Evolutionary conservation across 2,888 invertebrate genomes (phyloP), one percentile per base, ranked within the genome.

Genomic region (Hydraecia micacea): DNA sequence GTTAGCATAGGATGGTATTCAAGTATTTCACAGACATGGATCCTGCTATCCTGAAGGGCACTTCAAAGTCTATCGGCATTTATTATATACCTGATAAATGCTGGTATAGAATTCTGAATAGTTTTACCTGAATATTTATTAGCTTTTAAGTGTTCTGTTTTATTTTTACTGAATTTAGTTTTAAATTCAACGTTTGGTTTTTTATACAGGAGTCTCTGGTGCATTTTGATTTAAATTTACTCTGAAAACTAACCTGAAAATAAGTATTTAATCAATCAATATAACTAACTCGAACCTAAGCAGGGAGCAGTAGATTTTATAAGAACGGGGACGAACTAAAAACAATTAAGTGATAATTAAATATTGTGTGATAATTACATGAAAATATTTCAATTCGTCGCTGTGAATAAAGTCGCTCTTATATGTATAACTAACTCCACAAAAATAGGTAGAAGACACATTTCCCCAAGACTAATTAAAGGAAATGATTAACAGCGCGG

Each of bases 1-100:
- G 88, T 89, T 89, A 88, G 81, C 84, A 79, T 81, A 87, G 79
- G 78, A 87, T 83, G 86, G 92, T 87, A 90, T 90, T 91, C 85
- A 89, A 92, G 91, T 90, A 90, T 92, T 90, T 75, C 73, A 73
- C 70, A 67, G 79, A 83, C 79, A 85, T 82, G 72, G 82, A 88
- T 82, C 80, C 85, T 77, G 74, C 68, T 85, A 69, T 70, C 60
- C 70, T 78, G 83, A 77, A 88, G 83, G 65, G 81, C 52, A 79
- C 79, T 87, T 68, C 18, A 25, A 77, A 74, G 72, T 77, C 62
- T n/a, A 71, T 73, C 75, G 66, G 79, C 72, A 73, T 82, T 77
- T 81, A 85, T 85, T 83, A 68, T 87, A 83, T 63, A 68, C 75
- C 76, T 58, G 74, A 69, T 81, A 74, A 71, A 74, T 72, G 13